These are phyloP conservation scores for Saccostrea glomerata DNA, from an alignment of 1,140 invertebrate genomes.

Conservation along the genomic window DNA sequence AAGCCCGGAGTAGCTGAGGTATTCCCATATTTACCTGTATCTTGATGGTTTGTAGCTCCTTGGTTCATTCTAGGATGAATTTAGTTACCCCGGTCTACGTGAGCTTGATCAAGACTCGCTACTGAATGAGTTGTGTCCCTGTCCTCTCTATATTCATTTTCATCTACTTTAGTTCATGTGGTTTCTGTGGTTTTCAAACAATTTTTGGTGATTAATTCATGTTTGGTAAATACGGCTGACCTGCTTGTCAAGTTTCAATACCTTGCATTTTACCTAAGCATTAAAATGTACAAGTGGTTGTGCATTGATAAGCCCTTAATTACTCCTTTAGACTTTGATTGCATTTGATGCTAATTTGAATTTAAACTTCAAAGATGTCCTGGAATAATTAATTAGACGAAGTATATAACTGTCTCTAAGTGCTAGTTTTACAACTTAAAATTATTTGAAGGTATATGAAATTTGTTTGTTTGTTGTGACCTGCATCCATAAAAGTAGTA, in stretches of 20 bases:
- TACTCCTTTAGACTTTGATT: not conserved
- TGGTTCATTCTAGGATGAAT: not conserved
- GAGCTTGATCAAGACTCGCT: not conserved
- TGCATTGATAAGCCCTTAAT: not conserved
- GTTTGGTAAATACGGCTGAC: not conserved
- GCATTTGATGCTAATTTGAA: constrained; percentile 17
- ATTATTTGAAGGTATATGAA: not conserved
- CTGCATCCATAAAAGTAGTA: not conserved
- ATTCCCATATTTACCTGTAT: not conserved
- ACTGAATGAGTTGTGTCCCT: not conserved
- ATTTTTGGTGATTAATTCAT: constrained; percentile 12
- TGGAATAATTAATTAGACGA: constrained; percentile 8
- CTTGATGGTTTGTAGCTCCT: not conserved
- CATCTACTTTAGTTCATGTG: not conserved
- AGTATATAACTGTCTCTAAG: not conserved
- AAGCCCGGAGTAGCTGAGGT: not conserved
- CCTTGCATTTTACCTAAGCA: not conserved
- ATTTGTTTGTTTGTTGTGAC: constrained; percentile 28
- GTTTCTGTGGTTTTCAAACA: constrained; percentile 26
- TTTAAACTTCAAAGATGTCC: not conserved
- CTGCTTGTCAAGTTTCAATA: constrained; percentile 25
- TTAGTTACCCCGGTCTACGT: not conserved
- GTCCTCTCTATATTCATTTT: not conserved
- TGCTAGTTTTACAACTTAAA: not conserved
- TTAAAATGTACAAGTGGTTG: not conserved